phyloP scores from a whole-genome alignment of 2,113 vertebrate species.

The Diadophis punctatus region DNA sequence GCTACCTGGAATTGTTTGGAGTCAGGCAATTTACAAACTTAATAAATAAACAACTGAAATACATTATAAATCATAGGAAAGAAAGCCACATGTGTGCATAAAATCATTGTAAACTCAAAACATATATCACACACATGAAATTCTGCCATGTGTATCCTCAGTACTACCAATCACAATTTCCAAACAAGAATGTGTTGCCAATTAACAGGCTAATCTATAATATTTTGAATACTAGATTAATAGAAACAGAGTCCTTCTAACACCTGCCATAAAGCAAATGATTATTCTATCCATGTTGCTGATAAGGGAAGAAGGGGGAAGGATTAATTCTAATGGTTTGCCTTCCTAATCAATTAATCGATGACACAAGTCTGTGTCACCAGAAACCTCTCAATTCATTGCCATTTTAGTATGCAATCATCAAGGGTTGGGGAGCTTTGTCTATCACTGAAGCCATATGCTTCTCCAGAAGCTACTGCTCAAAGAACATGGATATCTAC shows the following conservation, averaged over 20 bases:
- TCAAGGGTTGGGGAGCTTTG: not conserved
- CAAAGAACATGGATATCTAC: not conserved
- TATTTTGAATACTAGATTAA: not conserved
- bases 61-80: not conserved
- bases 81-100: not conserved
- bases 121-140: not conserved
- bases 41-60: not conserved
- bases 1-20: not conserved
- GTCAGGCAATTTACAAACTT: not conserved
- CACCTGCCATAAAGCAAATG: not conserved
- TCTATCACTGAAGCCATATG: not conserved
- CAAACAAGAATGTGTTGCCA: not conserved
- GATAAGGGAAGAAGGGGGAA: not conserved
- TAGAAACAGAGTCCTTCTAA: not conserved
- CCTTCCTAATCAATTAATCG: not conserved
- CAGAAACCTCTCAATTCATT: not conserved
- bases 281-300: not conserved
- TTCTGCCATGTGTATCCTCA: not conserved
- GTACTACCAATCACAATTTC: not conserved
- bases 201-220: not conserved
- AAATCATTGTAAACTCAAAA: not conserved
- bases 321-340: not conserved
- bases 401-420: not conserved
- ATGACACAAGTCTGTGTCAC: not conserved
- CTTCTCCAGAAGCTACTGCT: not conserved